Evolutionary conservation across 2,888 invertebrate species (phyloP), one percentile per base, ranked within the genome.

Genomic region (Pelosia muscerda): DNA sequence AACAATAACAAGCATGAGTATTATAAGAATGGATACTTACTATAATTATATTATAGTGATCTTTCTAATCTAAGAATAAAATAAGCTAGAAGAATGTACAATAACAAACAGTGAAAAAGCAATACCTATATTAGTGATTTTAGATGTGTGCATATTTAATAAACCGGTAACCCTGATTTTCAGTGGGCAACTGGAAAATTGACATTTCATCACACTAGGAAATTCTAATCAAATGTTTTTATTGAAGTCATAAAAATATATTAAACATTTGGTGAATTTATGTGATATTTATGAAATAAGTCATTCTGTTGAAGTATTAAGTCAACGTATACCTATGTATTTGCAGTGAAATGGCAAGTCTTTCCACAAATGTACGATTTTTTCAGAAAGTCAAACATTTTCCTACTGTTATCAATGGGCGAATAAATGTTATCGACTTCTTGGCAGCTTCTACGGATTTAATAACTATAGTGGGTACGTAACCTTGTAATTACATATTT

Each of bases 381-480:
- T 86, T 87, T 77, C 73, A 83, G 71, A 79, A 83, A 69, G 70
- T 91, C n/a, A 88, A 79, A 78, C 82, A 81, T 78, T 97, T 97
- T 89, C 96, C 96, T 31, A 85, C 93, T 38, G 85, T 96, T 71
- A 84, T 93, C 56, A 86, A 95, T 79, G 95, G 95, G 58, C 95
- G 95, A 90, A 95, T 97, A 78, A 95, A 96, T 81, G 95, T 96
- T 19, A 89, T 88, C 71, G 83, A 93, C 74, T 97, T 97, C 91
- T 88, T 97, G 68, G 92, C 93, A 74, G 96, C 97, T 60, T 91
- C 96, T 54, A 93, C 91, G 76, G 95, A 95, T 85, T 93, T 97
- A 81, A 95, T 97, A n/a, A 84, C 86, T 69, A 85, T 97, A 80
- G 94, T 97, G 77, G 97, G 97, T 97, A 93, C 89, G 95, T 92